Evolutionary conservation across 2,113 vertebrate genomes (phyloP).

Genomic region (Leucopsar rothschildi): DNA sequence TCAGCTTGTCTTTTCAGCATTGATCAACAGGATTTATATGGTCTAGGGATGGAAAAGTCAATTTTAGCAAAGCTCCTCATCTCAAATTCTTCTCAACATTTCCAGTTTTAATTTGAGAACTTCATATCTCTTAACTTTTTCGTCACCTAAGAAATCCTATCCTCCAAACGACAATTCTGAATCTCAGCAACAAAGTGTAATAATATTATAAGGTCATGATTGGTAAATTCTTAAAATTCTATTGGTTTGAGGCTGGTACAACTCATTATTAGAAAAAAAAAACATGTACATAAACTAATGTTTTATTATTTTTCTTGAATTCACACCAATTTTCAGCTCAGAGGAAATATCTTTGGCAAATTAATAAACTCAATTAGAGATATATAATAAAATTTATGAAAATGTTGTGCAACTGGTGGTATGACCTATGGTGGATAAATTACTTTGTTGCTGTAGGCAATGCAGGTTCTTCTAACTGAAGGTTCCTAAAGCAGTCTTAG

Average conservation of each 20-base stretch:
- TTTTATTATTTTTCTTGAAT: background rate
- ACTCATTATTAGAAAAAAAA: background rate
- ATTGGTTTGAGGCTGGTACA: background rate
- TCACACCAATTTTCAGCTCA: background rate
- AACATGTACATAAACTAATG: background rate
- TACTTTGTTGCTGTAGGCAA: background rate
- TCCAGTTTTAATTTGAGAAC: background rate
- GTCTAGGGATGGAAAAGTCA: background rate
- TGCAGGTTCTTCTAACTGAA: background rate
- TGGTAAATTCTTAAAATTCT: background rate
- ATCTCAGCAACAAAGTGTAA: background rate
- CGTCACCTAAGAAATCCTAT: accelerated
- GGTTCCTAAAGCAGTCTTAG: background rate
- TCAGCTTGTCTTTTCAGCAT: background rate
- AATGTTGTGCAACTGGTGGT: background rate
- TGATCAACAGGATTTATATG: background rate
- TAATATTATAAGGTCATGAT: background rate
- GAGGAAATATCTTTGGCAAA: background rate
- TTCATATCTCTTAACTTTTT: background rate
- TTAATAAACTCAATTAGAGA: background rate
- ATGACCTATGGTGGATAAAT: background rate
- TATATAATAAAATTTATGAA: background rate
- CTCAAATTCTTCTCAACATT: background rate
- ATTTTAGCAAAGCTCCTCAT: background rate
- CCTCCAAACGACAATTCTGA: background rate